Evolutionary conservation across 2,888 invertebrate species (phyloP), one percentile per base, ranked within the genome.

Genomic region (Caenorhabditis sp.): DNA sequence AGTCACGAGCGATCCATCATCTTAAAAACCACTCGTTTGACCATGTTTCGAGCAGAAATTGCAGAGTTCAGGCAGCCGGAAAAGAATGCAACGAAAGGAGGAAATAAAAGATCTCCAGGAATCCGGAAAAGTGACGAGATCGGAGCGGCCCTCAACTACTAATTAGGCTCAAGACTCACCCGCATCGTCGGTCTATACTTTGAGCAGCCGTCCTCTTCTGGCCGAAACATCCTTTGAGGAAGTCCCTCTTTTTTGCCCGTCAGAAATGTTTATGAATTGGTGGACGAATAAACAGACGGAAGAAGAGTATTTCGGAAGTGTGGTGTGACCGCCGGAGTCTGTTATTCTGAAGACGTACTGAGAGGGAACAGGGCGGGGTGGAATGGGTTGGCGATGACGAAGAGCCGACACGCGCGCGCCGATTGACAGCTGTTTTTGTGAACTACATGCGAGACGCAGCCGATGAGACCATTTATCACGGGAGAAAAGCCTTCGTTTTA

Each of bases 181-280:
- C 80, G 65, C 52, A 80, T 77, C 32, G 80, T 80, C n/a, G 77
- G 80, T 35, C 63, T 68, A 63, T 71, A 80, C 39, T 59, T 70
- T 32, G 71, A 63, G 59, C 74, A 77, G 43, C 74, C 71, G 35
- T 45, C 48, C 17, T 66, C 53, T 7, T 15, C 17, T 6, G 22
- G 24, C 24, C 26, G 43, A 43, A 13, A 41, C 2, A n/a, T 58
- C 32, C 32, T 32, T 39, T 41, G 20, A 32, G 39, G 41, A 50
- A 24, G 26, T 3, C 11, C n/a, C 20, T 20, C 15, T 53, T 53
- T n/a, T 15, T 55, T 30, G 22, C 20, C 39, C 20, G 13, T n/a
- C 6, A 65, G 45, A 24, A 61, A 72, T 56, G 62, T 56, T 72
- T 63, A 72, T 62, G 26, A 63, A 62, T 50, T 32, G 39, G 15